A percentile compares a stretch with the other conserved stretches of the same genome.
Evolutionary conservation across 2,797 vertebrate species (phyloP).

Genomic region (Diplodus puntazzo): DNA sequence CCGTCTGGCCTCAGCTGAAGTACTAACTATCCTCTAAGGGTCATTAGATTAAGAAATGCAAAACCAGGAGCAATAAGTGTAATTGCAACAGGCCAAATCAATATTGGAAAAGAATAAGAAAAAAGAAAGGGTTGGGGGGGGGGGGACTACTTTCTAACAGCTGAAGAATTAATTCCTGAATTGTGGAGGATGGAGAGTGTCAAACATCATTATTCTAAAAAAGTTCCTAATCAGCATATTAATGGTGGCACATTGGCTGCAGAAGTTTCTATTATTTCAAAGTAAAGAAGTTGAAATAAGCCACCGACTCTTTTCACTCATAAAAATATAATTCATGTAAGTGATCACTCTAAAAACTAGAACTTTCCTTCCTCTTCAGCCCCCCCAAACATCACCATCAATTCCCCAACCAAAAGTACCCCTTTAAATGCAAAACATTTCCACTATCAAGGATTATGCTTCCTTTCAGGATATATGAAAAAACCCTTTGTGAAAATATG

Average conservation of each 20-base stretch:
- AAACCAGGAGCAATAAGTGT: slow-evolving; percentile 60
- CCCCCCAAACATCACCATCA: slow-evolving; percentile 72
- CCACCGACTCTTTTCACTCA: slow-evolving; percentile 75
- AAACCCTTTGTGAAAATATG: slow-evolving; percentile 85
- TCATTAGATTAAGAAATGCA: slow-evolving; percentile 79
- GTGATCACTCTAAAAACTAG: slow-evolving; percentile 81
- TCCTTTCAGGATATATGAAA: slow-evolving; percentile 83
- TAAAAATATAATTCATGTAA: slow-evolving; percentile 85
- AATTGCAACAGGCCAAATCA: slow-evolving; percentile 75
- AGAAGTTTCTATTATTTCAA: slow-evolving; percentile 77
- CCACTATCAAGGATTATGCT: slow-evolving; percentile 86
- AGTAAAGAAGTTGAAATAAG: slow-evolving; percentile 80
- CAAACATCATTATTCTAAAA: slow-evolving; percentile 80
- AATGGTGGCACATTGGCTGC: slow-evolving; percentile 74
- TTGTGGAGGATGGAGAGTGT: slow-evolving; percentile 57
- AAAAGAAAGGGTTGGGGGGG: not conserved
- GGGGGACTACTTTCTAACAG: slow-evolving; percentile 54
- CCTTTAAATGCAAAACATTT: slow-evolving; percentile 90
- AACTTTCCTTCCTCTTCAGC: slow-evolving; percentile 74
- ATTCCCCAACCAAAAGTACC: slow-evolving; percentile 79
- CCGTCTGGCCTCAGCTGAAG: slow-evolving; percentile 69
- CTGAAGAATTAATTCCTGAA: slow-evolving; percentile 75
- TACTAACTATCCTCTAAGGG: slow-evolving; percentile 64
- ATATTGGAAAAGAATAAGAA: slow-evolving; percentile 63
- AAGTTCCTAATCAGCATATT: slow-evolving; percentile 86